A percentile compares a stretch with the other conserved stretches of the same genome.
Conservation (phyloP, 2,113 vertebrate genomes). For the rabbit (Oryctolagus cuniculus) region DNA sequence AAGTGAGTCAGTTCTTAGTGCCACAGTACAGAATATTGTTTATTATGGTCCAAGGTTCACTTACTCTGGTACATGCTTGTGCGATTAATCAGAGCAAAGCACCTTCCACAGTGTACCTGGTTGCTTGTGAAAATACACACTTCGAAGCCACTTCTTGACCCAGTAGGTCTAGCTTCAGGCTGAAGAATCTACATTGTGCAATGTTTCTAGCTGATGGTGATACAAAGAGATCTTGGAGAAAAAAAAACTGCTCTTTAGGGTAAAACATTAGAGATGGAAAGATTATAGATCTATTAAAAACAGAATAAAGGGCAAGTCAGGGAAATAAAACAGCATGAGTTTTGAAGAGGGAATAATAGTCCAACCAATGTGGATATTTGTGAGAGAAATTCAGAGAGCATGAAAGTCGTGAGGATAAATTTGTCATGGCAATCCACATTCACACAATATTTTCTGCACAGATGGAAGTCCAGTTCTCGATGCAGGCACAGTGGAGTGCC, state of each 20-base stretch:
- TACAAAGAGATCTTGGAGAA: too few relatives aligned
- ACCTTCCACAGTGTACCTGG: too few relatives aligned
- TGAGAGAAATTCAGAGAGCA: not conserved
- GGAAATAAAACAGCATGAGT: not conserved
- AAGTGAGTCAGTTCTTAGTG: not conserved
- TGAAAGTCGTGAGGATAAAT: not conserved
- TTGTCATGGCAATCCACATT: not conserved
- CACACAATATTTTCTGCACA: not conserved
- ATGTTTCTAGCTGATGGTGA: accelerated
- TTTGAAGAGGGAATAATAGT: not conserved
- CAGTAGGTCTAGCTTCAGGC: not conserved
- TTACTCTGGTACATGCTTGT: not conserved
- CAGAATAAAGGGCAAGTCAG: not conserved
- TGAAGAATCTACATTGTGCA: not conserved
- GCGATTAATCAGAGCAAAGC: not conserved
- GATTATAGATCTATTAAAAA: not conserved
- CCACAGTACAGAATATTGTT: not conserved
- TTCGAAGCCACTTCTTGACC: not conserved
- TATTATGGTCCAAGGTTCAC: not conserved
- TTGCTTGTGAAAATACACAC: not conserved
- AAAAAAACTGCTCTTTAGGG: not conserved
- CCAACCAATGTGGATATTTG: not conserved
- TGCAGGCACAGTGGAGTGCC: not conserved
- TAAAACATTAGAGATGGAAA: not conserved
- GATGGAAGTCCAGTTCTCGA: not conserved